Evolutionary conservation across 2,797 vertebrate genomes (phyloP), one percentile per base, ranked within the genome.

Genomic region (Anguilla obscura): DNA sequence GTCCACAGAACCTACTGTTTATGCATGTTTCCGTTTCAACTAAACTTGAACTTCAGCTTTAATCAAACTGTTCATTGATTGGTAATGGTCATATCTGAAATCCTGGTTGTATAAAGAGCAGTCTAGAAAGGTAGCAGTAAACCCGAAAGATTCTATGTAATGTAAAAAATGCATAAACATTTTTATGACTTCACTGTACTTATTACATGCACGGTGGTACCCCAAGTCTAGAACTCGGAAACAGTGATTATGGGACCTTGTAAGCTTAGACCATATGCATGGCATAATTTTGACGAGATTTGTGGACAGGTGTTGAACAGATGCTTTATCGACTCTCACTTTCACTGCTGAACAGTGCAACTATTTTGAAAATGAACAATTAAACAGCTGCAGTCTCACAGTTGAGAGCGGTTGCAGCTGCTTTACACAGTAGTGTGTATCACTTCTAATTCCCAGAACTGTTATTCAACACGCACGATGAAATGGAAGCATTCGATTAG

Each of bases 321-420:
- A 58, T 85, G 82, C 56, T 36, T 71, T 52, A 88, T 45, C 40
- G 82, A 88, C 24, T 80, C 79, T 66, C 14, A 24, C 56, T 60
- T 48, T 48, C 24, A 4, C 48, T 71, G 14, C n/a, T 85, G 87
- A 85, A 71, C 82, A 85, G 50, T 88, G 80, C 48, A 30, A 71
- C 58, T 71, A 54, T 74, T 71, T 84, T 88, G 87, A 60, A 88
- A 88, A 85, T 71, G 60, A 88, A 88, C 82, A 84, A 88, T 66
- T 66, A 88, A 88, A 88, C 86, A 87, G 86, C 86, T 87, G 86
- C 76, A 87, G 60, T 83, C 76, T 66, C 79, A 80, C 36, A 58
- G 48, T 21, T 74, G 33, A 84, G 50, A 6, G n/a, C 2, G n/a
- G 7, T n/a, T 40, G 54, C 87, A 88, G 80, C 87, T 88, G 87